Conservation (phyloP, 1,140 invertebrate species). For the Amyelois transitella region DNA sequence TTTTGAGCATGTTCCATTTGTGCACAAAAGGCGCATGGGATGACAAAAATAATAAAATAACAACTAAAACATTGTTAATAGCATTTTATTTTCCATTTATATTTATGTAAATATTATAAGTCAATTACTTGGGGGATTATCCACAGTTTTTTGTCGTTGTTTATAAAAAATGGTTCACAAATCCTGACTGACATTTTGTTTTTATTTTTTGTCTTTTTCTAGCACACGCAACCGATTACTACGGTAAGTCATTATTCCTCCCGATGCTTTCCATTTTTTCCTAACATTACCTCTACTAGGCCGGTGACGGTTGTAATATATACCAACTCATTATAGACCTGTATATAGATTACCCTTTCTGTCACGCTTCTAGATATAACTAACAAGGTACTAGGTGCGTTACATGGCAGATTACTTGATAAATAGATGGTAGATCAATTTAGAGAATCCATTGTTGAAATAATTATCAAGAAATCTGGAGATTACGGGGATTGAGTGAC, state of each 20-base stretch:
- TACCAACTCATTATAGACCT: constrained; percentile 36
- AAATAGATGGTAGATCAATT: constrained; percentile 10
- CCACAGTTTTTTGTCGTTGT: neutral
- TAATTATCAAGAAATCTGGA: constrained; percentile 54
- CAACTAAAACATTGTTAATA: constrained; percentile 44
- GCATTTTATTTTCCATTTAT: constrained; percentile 1
- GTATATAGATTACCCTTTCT: constrained; percentile 53
- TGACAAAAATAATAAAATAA: constrained; percentile 13
- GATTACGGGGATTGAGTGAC: constrained; percentile 36
- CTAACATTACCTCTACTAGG: constrained; percentile 35
- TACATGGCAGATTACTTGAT: constrained; percentile 47
- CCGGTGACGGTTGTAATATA: constrained; percentile 59
- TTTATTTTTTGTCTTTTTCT: constrained; percentile 81
- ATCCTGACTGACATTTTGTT: constrained; percentile 60
- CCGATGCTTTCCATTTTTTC: constrained; percentile 60
- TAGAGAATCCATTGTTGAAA: neutral
- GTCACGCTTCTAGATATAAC: constrained; percentile 68
- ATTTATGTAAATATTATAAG: constrained; percentile 20
- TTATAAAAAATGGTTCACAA: constrained; percentile 6
- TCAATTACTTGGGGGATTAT: neutral
- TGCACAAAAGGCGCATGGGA: constrained; percentile 23
- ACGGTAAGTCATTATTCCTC: constrained; percentile 96
- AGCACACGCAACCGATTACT: constrained; percentile 98
- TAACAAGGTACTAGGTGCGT: constrained; percentile 52
- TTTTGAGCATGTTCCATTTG: constrained; percentile 19